Evolutionary conservation across 2,113 vertebrate genomes (phyloP).

Genomic region (Pachypanchax playfairii): DNA sequence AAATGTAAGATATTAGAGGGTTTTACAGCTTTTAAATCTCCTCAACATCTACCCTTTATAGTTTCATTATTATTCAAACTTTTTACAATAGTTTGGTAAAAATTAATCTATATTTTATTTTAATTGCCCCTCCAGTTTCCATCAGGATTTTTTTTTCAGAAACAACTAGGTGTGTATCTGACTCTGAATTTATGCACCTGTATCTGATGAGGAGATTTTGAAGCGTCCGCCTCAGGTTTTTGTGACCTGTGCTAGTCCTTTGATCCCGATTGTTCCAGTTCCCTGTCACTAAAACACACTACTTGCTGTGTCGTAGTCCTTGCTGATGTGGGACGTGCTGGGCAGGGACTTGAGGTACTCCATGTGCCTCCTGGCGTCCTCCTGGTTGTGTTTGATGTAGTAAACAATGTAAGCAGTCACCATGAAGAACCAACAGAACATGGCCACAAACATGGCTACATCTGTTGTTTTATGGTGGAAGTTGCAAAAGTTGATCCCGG

Average conservation of each 20-base stretch:
- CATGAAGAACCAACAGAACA: slow-evolving; percentile 92
- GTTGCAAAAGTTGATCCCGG: slow-evolving; percentile 86
- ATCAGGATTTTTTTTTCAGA: too few species aligned
- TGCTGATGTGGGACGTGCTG: slow-evolving; percentile 66
- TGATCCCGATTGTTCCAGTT: neutral
- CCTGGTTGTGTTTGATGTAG: slow-evolving; percentile 88
- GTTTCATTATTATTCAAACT: slow-evolving; percentile 12
- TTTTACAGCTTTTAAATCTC: neutral
- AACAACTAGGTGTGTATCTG: too few species aligned
- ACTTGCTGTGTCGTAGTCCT: slow-evolving; percentile 79
- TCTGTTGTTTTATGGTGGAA: slow-evolving; percentile 84
- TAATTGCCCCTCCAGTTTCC: too few species aligned
- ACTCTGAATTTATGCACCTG: neutral
- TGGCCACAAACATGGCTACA: slow-evolving; percentile 87
- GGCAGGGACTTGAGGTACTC: slow-evolving; percentile 84
- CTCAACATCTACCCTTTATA: neutral
- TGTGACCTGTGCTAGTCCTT: slow-evolving; percentile 10
- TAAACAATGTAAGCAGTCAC: slow-evolving; percentile 85
- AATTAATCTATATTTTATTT: neutral
- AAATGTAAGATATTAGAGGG: neutral
- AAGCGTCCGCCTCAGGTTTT: neutral
- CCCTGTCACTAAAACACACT: slow-evolving; percentile 67
- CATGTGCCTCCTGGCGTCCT: slow-evolving; percentile 83
- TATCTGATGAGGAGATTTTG: slow-evolving; percentile 5
- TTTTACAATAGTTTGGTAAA: slow-evolving; percentile 4